phyloP scores from a whole-genome alignment of 2,888 invertebrate species.

The Plutella xylostella region DNA sequence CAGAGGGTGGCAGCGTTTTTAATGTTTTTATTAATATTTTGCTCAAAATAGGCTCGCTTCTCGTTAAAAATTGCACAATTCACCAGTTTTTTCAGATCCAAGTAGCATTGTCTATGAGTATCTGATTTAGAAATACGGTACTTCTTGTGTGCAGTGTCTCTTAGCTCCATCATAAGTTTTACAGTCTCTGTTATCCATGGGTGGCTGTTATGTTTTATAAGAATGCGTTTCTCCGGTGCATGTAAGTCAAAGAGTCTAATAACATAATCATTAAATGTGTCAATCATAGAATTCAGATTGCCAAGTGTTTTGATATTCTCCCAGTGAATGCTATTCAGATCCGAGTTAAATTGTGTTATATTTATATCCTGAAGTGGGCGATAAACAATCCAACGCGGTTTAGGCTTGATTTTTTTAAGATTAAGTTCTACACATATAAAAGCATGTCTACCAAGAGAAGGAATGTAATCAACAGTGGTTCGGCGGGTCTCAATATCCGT shows the following conservation, averaged over 20 bases:
- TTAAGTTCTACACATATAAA: conserved; percentile 7
- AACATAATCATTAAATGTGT: conserved; percentile 9
- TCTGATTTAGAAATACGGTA: conserved; percentile 2
- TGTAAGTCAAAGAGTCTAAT: conserved; percentile 9
- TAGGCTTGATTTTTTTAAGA: conserved; percentile 8
- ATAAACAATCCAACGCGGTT: neutral
- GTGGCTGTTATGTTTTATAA: neutral
- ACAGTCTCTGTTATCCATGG: conserved; percentile 14
- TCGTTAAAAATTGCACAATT: neutral
- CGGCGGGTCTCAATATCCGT: no score
- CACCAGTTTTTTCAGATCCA: conserved; percentile 9
- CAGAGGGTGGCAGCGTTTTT: neutral
- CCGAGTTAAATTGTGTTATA: neutral
- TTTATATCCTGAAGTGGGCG: conserved; percentile 12
- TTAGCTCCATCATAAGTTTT: conserved; percentile 9
- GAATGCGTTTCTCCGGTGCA: conserved; percentile 8
- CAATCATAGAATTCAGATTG: conserved; percentile 10
- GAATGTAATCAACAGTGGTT: no score
- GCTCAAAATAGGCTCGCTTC: neutral
- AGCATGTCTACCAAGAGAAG: conserved; percentile 13
- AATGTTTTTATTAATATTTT: neutral
- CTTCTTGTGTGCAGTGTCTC: conserved; percentile 8
- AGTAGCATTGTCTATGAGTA: conserved; percentile 8
- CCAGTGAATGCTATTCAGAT: conserved; percentile 10
- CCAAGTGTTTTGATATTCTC: neutral